A percentile compares a stretch with the other conserved stretches of the same genome.
Evolutionary conservation across 2,113 vertebrate species (phyloP).

Genomic region (Megaceryle maxima): DNA sequence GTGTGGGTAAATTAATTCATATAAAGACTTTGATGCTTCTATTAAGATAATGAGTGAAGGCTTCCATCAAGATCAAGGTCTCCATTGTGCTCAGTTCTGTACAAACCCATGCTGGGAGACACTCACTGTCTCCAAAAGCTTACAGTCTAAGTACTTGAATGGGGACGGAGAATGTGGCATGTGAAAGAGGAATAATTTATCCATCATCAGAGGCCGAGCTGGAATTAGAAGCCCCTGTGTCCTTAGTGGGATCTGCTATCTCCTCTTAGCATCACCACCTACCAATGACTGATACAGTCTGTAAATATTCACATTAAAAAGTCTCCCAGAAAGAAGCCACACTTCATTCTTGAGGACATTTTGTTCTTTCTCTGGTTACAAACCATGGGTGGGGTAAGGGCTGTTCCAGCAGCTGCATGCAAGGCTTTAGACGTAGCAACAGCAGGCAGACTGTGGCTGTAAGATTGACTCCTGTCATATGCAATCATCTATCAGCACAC

Average conservation of each 20-base stretch:
- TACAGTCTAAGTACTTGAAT: not conserved
- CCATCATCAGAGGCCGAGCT: not conserved
- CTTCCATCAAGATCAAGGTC: not conserved
- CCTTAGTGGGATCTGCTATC: not conserved
- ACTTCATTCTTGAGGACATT: not conserved
- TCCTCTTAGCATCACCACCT: not conserved
- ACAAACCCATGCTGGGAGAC: not conserved
- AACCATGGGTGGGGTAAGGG: not conserved
- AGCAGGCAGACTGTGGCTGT: not conserved
- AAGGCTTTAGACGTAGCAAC: not conserved
- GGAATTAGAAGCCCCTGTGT: not conserved
- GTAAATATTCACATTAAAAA: not conserved
- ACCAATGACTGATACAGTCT: not conserved
- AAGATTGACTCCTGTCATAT: not conserved
- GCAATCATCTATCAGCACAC: not conserved
- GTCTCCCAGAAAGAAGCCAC: not conserved
- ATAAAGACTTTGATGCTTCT: not conserved
- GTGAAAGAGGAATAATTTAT: not conserved
- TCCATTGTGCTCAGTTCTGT: not conserved
- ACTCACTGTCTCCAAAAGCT: not conserved
- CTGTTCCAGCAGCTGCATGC: not conserved
- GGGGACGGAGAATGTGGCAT: not conserved
- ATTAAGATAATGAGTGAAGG: not conserved
- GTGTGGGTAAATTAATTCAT: not conserved
- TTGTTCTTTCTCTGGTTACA: slow-evolving; percentile 29